Percentiles rank a stretch among this genome's conserved stretches.
phyloP scores from a whole-genome alignment of 2,888 invertebrate species.

The Cistogaster globosa region DNA sequence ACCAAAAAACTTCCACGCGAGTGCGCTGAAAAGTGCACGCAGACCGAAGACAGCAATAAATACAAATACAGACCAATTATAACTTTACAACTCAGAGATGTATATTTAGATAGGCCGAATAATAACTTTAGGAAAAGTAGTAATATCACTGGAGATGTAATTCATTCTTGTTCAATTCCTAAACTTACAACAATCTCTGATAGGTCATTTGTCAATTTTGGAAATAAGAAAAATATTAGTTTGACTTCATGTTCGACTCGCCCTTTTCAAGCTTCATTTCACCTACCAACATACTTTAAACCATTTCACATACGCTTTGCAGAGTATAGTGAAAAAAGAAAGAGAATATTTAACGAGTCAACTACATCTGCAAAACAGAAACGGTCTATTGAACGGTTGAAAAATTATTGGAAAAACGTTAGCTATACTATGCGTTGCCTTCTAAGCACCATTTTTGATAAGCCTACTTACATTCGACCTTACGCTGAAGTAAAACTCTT shows the following conservation, averaged over 20 bases:
- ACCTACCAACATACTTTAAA: not conserved
- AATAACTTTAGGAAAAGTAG: not conserved
- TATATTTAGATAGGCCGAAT: not conserved
- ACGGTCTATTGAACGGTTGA: conserved; percentile 1
- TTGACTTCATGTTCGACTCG: too few species aligned
- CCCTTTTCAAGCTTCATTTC: too few species aligned
- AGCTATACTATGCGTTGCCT: not conserved
- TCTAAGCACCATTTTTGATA: conserved; percentile 10
- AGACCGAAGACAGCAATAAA: too few species aligned
- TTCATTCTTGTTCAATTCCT: not conserved
- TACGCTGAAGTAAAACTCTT: too few species aligned
- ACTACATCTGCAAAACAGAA: not conserved
- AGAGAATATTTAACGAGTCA: not conserved
- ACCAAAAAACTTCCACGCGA: conserved; percentile 36
- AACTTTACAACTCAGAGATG: too few species aligned
- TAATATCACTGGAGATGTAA: not conserved
- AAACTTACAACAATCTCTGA: too few species aligned
- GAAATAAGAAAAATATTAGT: too few species aligned
- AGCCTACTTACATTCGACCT: conserved; percentile 43
- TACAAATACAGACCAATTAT: too few species aligned
- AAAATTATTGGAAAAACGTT: not conserved
- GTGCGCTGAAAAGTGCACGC: too few species aligned
- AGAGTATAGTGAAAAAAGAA: too few species aligned
- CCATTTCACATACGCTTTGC: not conserved
- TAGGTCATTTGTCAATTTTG: too few species aligned